Percentiles rank a stretch among this genome's conserved stretches.
These are phyloP conservation scores for Melitaea cinxia DNA, from an alignment of 1,140 invertebrate genomes.

Conservation along the genomic window DNA sequence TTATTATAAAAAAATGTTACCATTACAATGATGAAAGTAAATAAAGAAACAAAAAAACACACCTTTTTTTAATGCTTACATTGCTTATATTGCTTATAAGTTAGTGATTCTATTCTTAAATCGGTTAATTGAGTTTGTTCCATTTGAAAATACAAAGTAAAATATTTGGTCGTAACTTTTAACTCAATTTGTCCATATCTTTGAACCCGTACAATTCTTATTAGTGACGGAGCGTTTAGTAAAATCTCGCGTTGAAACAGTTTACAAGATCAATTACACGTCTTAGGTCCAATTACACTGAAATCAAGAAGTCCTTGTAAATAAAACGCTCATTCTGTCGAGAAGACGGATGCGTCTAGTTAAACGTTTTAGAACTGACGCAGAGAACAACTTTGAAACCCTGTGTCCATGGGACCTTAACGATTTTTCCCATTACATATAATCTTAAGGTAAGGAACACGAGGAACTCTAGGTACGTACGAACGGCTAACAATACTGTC, in stretches of 20 bases:
- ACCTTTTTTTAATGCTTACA: too few species aligned
- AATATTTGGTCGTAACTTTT: neutral
- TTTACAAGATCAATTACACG: slow-evolving; percentile 39
- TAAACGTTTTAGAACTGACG: slow-evolving; percentile 51
- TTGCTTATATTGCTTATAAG: too few species aligned
- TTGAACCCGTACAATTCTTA: slow-evolving; percentile 7
- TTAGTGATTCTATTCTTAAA: too few species aligned
- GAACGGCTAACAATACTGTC: too few species aligned
- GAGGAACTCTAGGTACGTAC: neutral
- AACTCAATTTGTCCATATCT: slow-evolving; percentile 22
- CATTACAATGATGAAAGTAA: too few species aligned
- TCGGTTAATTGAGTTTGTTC: too few species aligned
- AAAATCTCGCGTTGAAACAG: slow-evolving; percentile 33
- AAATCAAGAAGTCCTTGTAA: slow-evolving; percentile 53
- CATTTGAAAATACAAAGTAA: neutral
- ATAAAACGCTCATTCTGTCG: slow-evolving; percentile 43
- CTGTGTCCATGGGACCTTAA: slow-evolving; percentile 22
- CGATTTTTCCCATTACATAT: neutral
- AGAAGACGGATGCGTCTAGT: slow-evolving; percentile 62
- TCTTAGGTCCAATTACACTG: slow-evolving; percentile 43
- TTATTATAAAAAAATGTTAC: too few species aligned
- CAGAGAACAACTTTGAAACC: slow-evolving; percentile 26
- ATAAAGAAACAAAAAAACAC: too few species aligned
- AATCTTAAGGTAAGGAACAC: neutral
- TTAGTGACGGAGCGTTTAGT: slow-evolving; percentile 26